phyloP scores from a whole-genome alignment of 2,888 invertebrate genomes.

The Chalcosyrphus nemorum region DNA sequence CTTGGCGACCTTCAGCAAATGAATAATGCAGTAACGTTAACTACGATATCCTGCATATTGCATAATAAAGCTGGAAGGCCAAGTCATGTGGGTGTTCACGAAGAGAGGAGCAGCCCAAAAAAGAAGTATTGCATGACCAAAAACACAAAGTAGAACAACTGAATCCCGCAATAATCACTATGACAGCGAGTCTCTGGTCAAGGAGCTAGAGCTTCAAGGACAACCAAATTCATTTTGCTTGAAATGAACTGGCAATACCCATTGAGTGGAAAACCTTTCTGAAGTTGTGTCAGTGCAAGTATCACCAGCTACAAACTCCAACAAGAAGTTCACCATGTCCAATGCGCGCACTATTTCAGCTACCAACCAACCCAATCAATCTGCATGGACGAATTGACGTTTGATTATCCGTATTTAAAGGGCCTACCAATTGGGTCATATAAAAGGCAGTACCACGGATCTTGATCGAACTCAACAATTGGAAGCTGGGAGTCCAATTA shows the following conservation, averaged over 20 bases:
- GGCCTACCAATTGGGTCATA: constrained; percentile 20
- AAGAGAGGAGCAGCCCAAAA: background rate
- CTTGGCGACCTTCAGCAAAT: background rate
- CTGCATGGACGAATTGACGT: background rate
- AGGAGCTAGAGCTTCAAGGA: background rate
- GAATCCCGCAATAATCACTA: background rate
- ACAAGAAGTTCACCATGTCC: constrained; percentile 1
- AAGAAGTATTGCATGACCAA: constrained; percentile 8
- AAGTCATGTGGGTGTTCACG: constrained; percentile 15
- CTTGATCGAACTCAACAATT: constrained; percentile 23
- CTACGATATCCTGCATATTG: background rate
- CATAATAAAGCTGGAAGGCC: constrained; percentile 8
- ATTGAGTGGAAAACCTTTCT: background rate
- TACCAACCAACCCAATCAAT: constrained; percentile 9
- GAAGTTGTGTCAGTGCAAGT: constrained; percentile 3
- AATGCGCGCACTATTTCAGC: background rate
- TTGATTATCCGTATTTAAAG: constrained; percentile 11
- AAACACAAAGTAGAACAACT: background rate
- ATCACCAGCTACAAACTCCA: background rate
- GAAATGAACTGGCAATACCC: constrained; percentile 14
- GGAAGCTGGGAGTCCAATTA: constrained; percentile 28
- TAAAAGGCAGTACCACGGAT: constrained; percentile 14
- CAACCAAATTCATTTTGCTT: background rate
- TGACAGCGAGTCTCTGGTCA: background rate
- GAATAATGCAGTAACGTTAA: constrained; percentile 4